Conservation (phyloP, 2,797 vertebrate species). For the Poecile montanus region DNA sequence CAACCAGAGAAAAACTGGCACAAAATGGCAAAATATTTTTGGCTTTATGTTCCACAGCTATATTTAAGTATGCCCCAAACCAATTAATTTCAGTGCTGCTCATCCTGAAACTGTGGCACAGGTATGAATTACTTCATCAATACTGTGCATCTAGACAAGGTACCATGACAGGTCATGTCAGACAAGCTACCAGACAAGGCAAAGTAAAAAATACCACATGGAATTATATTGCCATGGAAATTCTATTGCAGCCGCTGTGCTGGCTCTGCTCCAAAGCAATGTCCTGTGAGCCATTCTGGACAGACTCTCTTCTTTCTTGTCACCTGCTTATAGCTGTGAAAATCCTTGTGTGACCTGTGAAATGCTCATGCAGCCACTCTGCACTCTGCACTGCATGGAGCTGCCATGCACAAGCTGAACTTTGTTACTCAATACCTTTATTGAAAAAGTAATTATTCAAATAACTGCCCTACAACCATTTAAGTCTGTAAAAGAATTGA, state of each 20-base stretch:
- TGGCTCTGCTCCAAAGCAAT: neutral
- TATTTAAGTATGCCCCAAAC: neutral
- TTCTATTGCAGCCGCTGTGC: neutral
- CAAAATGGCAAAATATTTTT: neutral
- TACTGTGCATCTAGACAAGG: neutral
- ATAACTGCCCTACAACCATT: neutral
- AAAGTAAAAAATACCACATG: neutral
- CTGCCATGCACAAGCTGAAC: neutral
- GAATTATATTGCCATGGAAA: neutral
- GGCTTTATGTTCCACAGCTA: neutral
- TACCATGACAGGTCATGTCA: neutral
- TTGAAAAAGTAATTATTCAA: neutral
- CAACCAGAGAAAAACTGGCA: neutral
- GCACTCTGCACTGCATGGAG: neutral
- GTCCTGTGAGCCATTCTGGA: neutral
- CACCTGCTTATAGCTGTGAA: neutral
- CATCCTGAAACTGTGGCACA: neutral
- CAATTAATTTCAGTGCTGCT: neutral
- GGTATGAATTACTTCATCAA: neutral
- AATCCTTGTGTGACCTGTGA: neutral
- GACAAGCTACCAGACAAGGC: neutral
- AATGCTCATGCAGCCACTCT: accelerated
- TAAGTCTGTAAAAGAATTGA: neutral
- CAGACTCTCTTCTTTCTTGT: neutral
- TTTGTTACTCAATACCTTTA: neutral